Evolutionary conservation across 1,140 invertebrate species (phyloP).

Genomic region (Trichogramma pretiosum): DNA sequence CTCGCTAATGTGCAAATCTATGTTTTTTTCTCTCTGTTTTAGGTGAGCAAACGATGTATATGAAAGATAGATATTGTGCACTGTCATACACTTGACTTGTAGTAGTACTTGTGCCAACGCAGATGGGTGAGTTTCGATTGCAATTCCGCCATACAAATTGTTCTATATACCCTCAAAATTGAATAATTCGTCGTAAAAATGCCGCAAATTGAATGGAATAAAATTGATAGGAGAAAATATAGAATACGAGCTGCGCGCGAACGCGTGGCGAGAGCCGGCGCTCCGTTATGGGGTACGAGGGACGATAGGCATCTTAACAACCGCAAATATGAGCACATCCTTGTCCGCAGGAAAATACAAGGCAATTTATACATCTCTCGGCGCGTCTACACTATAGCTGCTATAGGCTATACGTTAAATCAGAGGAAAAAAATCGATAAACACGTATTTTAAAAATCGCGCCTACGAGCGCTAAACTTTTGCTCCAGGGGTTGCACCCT

Average conservation of each 20-base stretch:
- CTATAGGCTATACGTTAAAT: too few species aligned
- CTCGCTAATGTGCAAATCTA: too few species aligned
- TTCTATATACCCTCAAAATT: not conserved
- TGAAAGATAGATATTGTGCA: too few species aligned
- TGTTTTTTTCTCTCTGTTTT: conserved; percentile 4
- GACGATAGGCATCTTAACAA: conserved; percentile 15
- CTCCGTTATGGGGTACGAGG: too few species aligned
- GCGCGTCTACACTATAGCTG: too few species aligned
- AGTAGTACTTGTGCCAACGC: not conserved
- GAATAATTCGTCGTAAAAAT: not conserved
- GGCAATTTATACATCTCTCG: too few species aligned
- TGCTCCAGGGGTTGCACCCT: not conserved
- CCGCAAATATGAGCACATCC: too few species aligned
- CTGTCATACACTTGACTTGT: too few species aligned
- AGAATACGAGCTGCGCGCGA: not conserved
- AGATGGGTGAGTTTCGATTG: conserved; percentile 2
- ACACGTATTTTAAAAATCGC: too few species aligned
- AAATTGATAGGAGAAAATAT: conserved; percentile 2
- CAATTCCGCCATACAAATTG: not conserved
- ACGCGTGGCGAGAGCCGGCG: too few species aligned
- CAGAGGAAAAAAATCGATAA: too few species aligned
- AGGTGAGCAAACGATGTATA: conserved; percentile 11
- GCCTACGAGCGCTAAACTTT: not conserved
- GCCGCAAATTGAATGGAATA: not conserved
- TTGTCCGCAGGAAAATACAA: too few species aligned